Conservation (phyloP, 2,888 invertebrate species). For the Lamellibrachia satsuma region DNA sequence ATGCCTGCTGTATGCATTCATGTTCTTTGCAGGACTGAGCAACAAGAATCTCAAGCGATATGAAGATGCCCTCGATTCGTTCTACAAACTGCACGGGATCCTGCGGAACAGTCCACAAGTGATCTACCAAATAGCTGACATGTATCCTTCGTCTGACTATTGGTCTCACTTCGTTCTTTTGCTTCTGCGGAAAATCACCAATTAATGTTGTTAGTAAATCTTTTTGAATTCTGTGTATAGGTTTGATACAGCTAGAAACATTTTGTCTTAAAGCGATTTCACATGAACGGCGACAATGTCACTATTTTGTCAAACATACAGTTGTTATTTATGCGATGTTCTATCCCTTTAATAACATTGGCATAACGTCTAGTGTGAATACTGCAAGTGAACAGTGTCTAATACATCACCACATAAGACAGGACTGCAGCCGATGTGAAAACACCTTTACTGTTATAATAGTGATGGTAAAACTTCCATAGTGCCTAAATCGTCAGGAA, state of each 20-base stretch:
- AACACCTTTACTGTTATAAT: constrained; percentile 17
- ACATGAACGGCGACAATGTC: neutral
- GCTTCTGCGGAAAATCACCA: neutral
- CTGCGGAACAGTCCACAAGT: constrained; percentile 78
- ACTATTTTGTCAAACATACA: neutral
- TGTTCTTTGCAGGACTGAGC: constrained; percentile 71
- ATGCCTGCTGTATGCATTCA: neutral
- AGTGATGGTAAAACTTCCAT: too few species aligned
- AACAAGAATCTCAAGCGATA: constrained; percentile 76
- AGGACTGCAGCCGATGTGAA: neutral
- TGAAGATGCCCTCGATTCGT: constrained; percentile 81
- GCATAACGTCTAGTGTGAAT: neutral
- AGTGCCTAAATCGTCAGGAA: too few species aligned
- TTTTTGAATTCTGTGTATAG: neutral
- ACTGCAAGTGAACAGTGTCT: neutral
- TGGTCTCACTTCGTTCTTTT: neutral
- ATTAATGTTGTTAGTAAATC: neutral
- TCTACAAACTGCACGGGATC: constrained; percentile 79
- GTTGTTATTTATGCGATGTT: neutral
- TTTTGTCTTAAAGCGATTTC: neutral
- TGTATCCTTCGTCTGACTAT: constrained; percentile 38
- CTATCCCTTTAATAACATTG: neutral
- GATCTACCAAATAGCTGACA: constrained; percentile 45
- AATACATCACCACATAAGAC: neutral
- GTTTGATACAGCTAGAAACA: neutral